These are phyloP conservation scores for Serranus cabrilla DNA, from an alignment of 2,797 vertebrate species.

Conservation along the genomic window DNA sequence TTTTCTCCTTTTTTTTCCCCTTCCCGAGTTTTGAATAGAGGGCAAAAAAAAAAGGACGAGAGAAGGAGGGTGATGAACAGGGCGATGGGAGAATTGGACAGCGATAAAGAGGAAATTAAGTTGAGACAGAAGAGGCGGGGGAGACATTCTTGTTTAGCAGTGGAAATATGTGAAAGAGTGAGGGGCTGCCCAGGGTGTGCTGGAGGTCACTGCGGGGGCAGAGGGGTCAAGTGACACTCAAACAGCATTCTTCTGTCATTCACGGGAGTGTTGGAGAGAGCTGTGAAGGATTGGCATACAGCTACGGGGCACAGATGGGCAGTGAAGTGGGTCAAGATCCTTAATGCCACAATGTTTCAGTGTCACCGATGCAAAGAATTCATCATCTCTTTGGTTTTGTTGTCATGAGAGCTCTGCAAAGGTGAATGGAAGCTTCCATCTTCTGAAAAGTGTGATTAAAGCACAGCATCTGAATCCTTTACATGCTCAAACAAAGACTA, in stretches of 20 bases:
- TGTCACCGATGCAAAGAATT: conserved; percentile 16
- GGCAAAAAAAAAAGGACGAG: conserved; percentile 53
- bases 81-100: conserved; percentile 56
- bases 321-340: conserved; percentile 45
- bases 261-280: conserved; percentile 41
- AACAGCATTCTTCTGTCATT: conserved; percentile 74
- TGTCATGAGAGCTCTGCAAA: conserved; percentile 12
- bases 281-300: conserved; percentile 55
- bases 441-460: conserved; percentile 23
- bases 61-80: conserved; percentile 45
- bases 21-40: conserved; percentile 73
- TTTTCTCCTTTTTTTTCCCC: conserved; percentile 35
- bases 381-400: conserved; percentile 13
- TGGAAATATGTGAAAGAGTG: conserved; percentile 66
- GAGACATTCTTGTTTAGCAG: conserved; percentile 58
- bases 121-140: conserved; percentile 50
- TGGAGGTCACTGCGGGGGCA: conserved; percentile 76
- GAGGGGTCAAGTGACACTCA: conserved; percentile 85
- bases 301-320: conserved; percentile 52
- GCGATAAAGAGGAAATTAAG: conserved; percentile 57
- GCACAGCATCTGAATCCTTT: conserved; percentile 12
- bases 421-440: not conserved
- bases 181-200: conserved; percentile 65
- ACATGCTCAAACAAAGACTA: conserved; percentile 27
- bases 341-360: conserved; percentile 40